Base-by-base conservation (phyloP, 2,888 invertebrate species). In the Oxytorus armatus region DNA sequence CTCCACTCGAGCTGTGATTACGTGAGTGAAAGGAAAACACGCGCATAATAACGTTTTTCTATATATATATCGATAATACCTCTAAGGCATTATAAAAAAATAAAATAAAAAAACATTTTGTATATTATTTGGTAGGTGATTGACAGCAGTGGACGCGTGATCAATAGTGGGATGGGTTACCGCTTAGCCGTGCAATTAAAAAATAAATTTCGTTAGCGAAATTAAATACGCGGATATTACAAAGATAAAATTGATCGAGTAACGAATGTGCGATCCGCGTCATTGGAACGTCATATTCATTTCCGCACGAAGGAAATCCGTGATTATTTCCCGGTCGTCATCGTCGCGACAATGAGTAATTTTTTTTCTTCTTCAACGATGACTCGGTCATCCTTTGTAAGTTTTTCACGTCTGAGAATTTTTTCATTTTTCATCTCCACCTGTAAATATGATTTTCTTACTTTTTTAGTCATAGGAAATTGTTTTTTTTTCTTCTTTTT, bases 291-390 rank as follows among this genome's bases (percentile, higher is more conserved):
- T 21, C 21, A 14, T n/a, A n/a, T 47, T 36, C 8, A 33, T 57
- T 74, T 65, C 55, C 74, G 74, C 21, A 33, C 3, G 55, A 11
- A 57, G 51, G 29, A 59, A 53, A 63, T 61, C 25, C 72, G 16
- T 14, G 8, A 51, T 11, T 44, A 25, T 11, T 61, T 51, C 16
- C 14, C 51, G 61, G 53, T 42, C 66, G 25, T 51, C 70, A 59
- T 59, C 51, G 49, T 39, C 23, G 36, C 21, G 49, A 47, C 10
- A 7, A 10, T 73, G 63, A 63, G 61, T 44, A 73, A 73, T 51
- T 51, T 16, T 29, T 36, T 14, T 53, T 29, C 42, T 16, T n/a
- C 7, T 29, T 42, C 11, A 55, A 25, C 42, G 14, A 42, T 8
- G n/a, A 53, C 7, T 23, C 18, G 11, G 55, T 16, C 55, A 55